Percentiles rank a stretch among this genome's conserved stretches.
These are phyloP conservation scores for Drosophila virilis DNA, from an alignment of 1,140 invertebrate species.

Conservation along the genomic window DNA sequence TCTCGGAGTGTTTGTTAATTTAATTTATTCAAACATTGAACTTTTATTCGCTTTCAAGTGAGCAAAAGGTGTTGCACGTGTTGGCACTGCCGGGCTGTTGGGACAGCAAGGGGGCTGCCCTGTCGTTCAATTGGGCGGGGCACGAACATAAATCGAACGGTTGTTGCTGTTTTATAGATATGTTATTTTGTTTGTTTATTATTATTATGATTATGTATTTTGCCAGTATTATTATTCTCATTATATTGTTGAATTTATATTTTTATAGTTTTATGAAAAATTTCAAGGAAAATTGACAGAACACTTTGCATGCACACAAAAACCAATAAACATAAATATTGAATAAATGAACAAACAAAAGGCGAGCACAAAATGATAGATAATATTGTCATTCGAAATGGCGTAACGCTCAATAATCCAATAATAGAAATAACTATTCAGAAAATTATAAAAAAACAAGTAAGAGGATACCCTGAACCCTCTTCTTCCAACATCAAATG, in stretches of 20 bases:
- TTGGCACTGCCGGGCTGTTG: neutral
- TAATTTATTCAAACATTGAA: conserved; percentile 82
- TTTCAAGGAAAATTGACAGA: conserved; percentile 67
- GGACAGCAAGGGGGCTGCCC: conserved; percentile 4
- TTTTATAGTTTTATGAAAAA: conserved; percentile 65
- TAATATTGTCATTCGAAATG: neutral
- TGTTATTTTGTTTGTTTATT: neutral
- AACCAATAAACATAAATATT: conserved; percentile 32
- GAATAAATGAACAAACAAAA: conserved; percentile 38
- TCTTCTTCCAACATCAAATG: too few species aligned
- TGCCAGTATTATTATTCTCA: conserved; percentile 30
- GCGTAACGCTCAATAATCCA: conserved; percentile 1
- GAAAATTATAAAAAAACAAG: conserved; percentile 5
- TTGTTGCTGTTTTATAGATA: conserved; percentile 26
- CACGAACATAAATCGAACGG: conserved; percentile 46
- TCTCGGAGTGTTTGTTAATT: conserved; percentile 35
- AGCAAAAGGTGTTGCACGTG: conserved; percentile 41
- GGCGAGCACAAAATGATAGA: conserved; percentile 6
- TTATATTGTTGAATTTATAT: conserved; percentile 29
- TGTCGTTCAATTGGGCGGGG: conserved; percentile 35
- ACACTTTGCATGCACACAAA: conserved; percentile 41
- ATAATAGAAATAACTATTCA: conserved; percentile 2
- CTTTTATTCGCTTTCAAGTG: conserved; percentile 71
- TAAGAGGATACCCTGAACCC: too few species aligned
- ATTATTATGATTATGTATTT: conserved; percentile 33